phyloP scores from a whole-genome alignment of 1,140 invertebrate genomes.

The Zaprionus davidi region DNA sequence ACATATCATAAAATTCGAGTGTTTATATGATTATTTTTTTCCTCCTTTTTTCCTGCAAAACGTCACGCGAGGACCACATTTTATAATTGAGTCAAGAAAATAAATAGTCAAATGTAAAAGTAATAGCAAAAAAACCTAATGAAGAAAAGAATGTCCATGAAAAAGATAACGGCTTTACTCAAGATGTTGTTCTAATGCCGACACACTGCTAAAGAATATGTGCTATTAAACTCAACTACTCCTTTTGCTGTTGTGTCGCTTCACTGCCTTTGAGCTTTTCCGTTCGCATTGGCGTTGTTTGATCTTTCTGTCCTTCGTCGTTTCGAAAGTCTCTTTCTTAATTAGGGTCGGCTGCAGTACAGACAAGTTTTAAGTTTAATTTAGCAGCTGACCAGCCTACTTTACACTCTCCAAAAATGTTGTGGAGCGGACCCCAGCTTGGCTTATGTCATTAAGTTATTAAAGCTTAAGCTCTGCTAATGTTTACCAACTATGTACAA shows the following conservation, averaged over 20 bases:
- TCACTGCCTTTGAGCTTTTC: slow-evolving; percentile 63
- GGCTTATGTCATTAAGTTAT: slow-evolving; percentile 79
- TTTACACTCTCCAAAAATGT: slow-evolving; percentile 57
- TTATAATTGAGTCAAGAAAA: slow-evolving; percentile 81
- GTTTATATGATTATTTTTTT: too few relatives aligned
- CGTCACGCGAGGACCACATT: slow-evolving; percentile 41
- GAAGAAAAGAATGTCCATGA: slow-evolving; percentile 79
- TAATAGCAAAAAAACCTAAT: slow-evolving; percentile 70
- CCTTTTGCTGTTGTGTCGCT: slow-evolving; percentile 38
- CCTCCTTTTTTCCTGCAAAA: slow-evolving; percentile 12
- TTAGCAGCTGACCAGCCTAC: slow-evolving; percentile 78
- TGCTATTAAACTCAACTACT: slow-evolving; percentile 13
- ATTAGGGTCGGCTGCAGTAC: slow-evolving; percentile 65
- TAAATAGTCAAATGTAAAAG: slow-evolving; percentile 19
- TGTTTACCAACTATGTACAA: slow-evolving; percentile 75
- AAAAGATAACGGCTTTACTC: slow-evolving; percentile 37
- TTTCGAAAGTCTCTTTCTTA: slow-evolving; percentile 50
- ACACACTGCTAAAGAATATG: slow-evolving; percentile 4
- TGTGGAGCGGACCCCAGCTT: neutral
- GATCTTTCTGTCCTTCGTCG: slow-evolving; percentile 24
- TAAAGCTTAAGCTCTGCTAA: slow-evolving; percentile 71
- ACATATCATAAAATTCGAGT: too few relatives aligned
- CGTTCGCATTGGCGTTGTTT: slow-evolving; percentile 14
- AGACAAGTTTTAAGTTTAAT: slow-evolving; percentile 57
- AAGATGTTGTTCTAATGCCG: too few relatives aligned